Evolutionary conservation across 2,797 vertebrate species (phyloP), one percentile per base, ranked within the genome.

Genomic region (Platyrinchus mystaceus): DNA sequence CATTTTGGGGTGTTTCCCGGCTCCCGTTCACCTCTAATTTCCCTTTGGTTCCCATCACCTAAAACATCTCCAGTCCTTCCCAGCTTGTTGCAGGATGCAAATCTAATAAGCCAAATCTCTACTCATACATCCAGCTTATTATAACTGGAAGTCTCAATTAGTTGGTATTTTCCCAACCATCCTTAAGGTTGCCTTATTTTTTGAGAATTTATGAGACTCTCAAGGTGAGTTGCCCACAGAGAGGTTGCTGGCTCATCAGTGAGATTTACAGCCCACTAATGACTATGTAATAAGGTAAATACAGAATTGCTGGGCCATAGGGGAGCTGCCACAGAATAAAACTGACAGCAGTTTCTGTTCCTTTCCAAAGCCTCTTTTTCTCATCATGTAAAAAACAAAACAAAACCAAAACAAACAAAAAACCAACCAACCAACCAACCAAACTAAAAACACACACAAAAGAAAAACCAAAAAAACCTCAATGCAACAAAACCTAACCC

Each of bases 181-280:
- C 75, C 50, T 87, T 46, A 82, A 71, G 53, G 13, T 18, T 83
- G 37, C 30, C 4, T 30, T 47, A 53, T 70, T 73, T 74, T 74
- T 68, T 20, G 47, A 70, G 84, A 55, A 92, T 91, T 91, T 95
- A 80, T 81, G 58, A 26, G 64, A 37, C 62, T 77, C 64, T 63
- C 50, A 89, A 92, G 50, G 71, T 0, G 0, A 49, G 69, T 66
- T 83, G 53, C 84, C 53, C 66, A 56, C 47, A 62, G 90, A 89
- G 87, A 89, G 69, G 53, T 17, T 87, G 36, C 43, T 92, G 84
- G 84, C 76, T 93, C 66, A 73, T 95, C 94, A 75, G n/a, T 46
- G 79, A 89, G 76, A 94, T 91, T 89, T 94, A 93, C 34, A 86
- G 44, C 52, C 73, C 59, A 49, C 66, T 93, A 93, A 92, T 93